Evolutionary conservation across 2,888 invertebrate species (phyloP), one percentile per base, ranked within the genome.

Genomic region (Hetaerina titia): DNA sequence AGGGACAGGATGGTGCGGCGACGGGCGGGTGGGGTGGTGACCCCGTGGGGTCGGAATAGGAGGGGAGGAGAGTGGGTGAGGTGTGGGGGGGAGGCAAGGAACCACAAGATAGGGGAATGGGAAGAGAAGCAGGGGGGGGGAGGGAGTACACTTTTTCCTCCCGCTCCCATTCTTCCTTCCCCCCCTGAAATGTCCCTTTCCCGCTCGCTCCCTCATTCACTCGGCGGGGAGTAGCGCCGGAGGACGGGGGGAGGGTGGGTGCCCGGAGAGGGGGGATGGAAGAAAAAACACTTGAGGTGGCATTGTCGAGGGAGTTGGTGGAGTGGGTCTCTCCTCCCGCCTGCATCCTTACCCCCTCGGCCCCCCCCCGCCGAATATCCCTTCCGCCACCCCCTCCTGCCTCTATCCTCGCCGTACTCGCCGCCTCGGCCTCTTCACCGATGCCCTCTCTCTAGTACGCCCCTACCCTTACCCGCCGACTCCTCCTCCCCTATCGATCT

Each of bases 261-360:
- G 87, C n/a, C 25, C 13, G 92, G 64, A 15, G 56, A 17, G 92
- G 92, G 69, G 92, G 58, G 25, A 92, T 56, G 64, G 92, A 92
- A 92, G 92, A 92, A 92, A 92, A 92, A 92, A 92, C 92, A 92
- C 92, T 92, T 92, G 92, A 92, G 92, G 74, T 92, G 92, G 92
- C 92, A 92, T 92, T 92, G 92, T 92, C 92, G 92, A 81, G 81
- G 92, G 64, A 90, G 92, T 64, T 19, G 11, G 4, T 56, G 56
- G 64, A 56, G 92, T 56, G 92, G 64, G 92, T 15, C 69, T 63
- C 63, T 90, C 25, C 92, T 92, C 69, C 92, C 90, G 25, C 19
- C 63, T 56, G 64, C 74, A 15, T 92, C 64, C 64, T 69, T n/a
- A 64, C 64, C 45, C 64, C 92, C 92, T 64, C 56, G 64, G 0